Conservation (phyloP, 2,797 vertebrate species). For the Craterocephalus amniculus region DNA sequence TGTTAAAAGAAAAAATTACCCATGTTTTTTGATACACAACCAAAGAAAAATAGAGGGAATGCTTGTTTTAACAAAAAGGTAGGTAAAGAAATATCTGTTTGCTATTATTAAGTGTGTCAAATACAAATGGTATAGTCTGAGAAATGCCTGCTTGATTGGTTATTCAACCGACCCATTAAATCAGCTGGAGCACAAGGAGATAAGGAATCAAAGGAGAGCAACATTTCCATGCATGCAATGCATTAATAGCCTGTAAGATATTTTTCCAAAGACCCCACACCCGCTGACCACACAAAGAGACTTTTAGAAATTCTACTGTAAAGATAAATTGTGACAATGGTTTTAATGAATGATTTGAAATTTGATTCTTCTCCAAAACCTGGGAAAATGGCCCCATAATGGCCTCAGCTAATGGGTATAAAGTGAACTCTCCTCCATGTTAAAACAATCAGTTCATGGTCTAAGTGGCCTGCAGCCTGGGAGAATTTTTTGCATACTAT, state of each 20-base stretch:
- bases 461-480: slow-evolving; percentile 45
- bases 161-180: slow-evolving; percentile 19
- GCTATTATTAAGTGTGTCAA: not conserved
- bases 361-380: slow-evolving; percentile 59
- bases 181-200: slow-evolving; percentile 15
- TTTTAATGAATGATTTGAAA: slow-evolving; percentile 68
- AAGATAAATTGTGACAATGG: slow-evolving; percentile 49
- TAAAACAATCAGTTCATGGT: slow-evolving; percentile 64
- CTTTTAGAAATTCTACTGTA: no score
- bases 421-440: slow-evolving; percentile 62
- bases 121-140: not conserved
- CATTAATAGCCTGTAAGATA: slow-evolving; percentile 42
- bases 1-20: not conserved
- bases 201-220: slow-evolving; percentile 23
- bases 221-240: slow-evolving; percentile 46
- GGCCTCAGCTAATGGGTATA: slow-evolving; percentile 59
- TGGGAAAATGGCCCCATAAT: slow-evolving; percentile 63
- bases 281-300: slow-evolving; percentile 39
- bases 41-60: not conserved
- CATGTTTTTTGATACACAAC: not conserved
- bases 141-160: slow-evolving; percentile 5
- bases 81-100: not conserved
- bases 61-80: not conserved
- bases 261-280: slow-evolving; percentile 34
- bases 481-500: slow-evolving; percentile 69